Conservation (phyloP, 2,113 vertebrate genomes). For the Myotis brandtii region DNA sequence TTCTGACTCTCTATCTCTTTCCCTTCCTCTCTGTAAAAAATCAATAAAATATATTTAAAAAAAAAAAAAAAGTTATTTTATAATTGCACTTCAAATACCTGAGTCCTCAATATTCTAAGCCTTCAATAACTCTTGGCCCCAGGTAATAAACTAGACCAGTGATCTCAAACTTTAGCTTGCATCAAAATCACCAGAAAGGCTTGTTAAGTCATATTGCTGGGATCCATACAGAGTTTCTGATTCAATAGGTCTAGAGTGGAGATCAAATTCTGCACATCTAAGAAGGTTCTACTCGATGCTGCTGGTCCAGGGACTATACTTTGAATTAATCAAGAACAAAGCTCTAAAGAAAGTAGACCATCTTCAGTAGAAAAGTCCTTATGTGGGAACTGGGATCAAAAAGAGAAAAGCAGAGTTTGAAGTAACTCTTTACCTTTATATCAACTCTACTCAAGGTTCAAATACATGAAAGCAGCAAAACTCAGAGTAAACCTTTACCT, state of each 20-base stretch:
- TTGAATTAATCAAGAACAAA: constrained; percentile 30
- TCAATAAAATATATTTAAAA: too few species aligned
- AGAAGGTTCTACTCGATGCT: not conserved
- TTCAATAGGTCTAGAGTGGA: not conserved
- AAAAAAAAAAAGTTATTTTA: not conserved
- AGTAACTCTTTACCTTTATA: not conserved
- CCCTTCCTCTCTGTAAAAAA: too few species aligned
- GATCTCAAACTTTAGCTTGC: not conserved
- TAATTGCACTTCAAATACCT: not conserved
- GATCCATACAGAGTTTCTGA: not conserved
- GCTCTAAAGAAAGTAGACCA: not conserved
- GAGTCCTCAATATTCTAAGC: not conserved
- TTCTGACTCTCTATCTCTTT: too few species aligned
- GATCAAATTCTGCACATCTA: not conserved
- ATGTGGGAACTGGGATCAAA: not conserved
- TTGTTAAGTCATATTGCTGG: not conserved
- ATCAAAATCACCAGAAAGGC: not conserved
- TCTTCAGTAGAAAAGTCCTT: not conserved
- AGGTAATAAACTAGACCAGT: not conserved
- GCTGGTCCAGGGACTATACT: not conserved
- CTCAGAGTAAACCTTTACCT: not conserved
- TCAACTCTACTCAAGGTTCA: not conserved
- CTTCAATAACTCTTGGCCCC: not conserved
- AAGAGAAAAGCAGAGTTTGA: not conserved
- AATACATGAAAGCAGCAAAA: constrained; percentile 28